Conservation (phyloP, 1,140 invertebrate species). For the Sycobia sp. region DNA sequence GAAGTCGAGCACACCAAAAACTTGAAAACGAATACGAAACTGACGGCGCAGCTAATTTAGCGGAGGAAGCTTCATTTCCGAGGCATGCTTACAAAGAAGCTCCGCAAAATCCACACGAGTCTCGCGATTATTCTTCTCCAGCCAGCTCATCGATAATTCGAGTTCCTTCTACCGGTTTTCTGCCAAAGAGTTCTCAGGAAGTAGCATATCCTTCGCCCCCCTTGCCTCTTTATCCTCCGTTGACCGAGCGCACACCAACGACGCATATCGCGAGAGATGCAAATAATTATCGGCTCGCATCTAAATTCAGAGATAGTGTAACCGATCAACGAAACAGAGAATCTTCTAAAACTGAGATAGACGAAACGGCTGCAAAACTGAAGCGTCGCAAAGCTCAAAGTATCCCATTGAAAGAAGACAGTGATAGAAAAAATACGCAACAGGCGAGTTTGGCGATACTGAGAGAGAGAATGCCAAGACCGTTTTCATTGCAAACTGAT, state of each 20-base stretch:
- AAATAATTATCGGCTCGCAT: neutral
- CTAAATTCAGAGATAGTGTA: neutral
- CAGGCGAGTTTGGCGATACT: neutral
- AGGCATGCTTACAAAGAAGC: neutral
- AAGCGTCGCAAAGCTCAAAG: neutral
- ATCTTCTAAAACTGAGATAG: neutral
- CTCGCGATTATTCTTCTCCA: neutral
- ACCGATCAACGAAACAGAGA: neutral
- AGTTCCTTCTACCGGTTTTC: neutral
- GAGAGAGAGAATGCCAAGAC: constrained; percentile 11
- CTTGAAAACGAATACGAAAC: neutral
- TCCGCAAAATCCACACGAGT: neutral
- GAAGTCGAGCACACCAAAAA: neutral
- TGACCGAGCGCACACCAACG: neutral
- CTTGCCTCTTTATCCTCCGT: neutral
- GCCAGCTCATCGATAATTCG: neutral
- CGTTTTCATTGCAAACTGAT: constrained; percentile 6
- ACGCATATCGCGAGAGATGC: neutral
- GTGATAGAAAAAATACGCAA: neutral
- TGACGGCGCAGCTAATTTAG: neutral
- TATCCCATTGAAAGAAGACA: neutral
- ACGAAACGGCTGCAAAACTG: neutral
- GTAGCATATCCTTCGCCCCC: neutral
- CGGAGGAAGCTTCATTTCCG: neutral
- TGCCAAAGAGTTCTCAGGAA: neutral